Evolutionary conservation across 1,140 invertebrate genomes (phyloP).

Genomic region (Drosophila gunungcola): DNA sequence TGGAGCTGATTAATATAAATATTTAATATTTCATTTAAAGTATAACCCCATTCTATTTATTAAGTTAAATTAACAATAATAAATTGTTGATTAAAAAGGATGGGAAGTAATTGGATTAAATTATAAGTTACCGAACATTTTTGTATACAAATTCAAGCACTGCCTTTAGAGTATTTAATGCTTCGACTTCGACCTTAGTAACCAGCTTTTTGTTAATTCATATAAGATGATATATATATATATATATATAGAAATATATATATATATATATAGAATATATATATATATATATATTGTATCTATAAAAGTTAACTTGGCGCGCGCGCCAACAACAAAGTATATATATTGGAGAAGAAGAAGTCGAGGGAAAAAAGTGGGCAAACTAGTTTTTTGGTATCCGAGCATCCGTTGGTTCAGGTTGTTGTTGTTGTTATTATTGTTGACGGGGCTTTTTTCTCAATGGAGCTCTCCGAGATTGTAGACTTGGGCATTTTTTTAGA

Average conservation of each 20-base stretch:
- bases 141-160: too few species aligned
- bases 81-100: too few species aligned
- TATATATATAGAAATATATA: slow-evolving; percentile 31
- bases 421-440: slow-evolving; percentile 53
- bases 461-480: slow-evolving; percentile 71
- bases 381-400: slow-evolving; percentile 79
- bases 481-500: slow-evolving; percentile 69
- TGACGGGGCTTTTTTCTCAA: slow-evolving; percentile 67
- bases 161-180: neutral
- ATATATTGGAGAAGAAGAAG: slow-evolving; percentile 34
- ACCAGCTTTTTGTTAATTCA: slow-evolving; percentile 19
- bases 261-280: slow-evolving; percentile 41
- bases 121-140: too few species aligned
- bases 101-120: too few species aligned
- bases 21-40: too few species aligned
- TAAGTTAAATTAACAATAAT: too few species aligned
- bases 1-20: too few species aligned
- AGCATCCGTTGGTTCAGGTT: slow-evolving; percentile 80
- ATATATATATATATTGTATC: slow-evolving; percentile 34
- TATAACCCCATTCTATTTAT: too few species aligned
- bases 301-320: slow-evolving; percentile 72
- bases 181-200: neutral
- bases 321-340: slow-evolving; percentile 62
- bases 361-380: slow-evolving; percentile 67
- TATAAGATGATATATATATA: slow-evolving; percentile 41